Conservation (phyloP, 30 jellyfish, hydroid and myxozoan species). For the Aurelia sp. region DNA sequence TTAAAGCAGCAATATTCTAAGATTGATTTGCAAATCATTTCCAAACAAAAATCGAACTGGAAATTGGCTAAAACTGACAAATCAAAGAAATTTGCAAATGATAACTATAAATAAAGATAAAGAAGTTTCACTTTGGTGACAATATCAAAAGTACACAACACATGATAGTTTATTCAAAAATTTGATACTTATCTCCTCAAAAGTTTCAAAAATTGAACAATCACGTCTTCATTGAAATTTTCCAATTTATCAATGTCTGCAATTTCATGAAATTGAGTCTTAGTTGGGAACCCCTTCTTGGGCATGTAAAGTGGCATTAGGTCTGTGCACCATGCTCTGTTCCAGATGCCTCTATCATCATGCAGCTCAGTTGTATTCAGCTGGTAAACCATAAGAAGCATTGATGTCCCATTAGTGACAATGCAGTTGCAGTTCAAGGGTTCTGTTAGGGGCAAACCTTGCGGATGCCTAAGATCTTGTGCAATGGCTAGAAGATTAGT, state of each 20-base stretch:
- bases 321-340: slow-evolving; percentile 82
- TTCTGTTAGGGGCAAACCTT: slow-evolving; percentile 64
- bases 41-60: too few relatives aligned
- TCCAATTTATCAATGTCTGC: slow-evolving; percentile 30
- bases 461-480: slow-evolving; percentile 60
- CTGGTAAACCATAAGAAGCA: slow-evolving; percentile 78
- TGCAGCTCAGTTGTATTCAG: slow-evolving; percentile 73
- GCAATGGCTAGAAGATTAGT: slow-evolving; percentile 83
- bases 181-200: slow-evolving; percentile 35
- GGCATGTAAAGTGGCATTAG: slow-evolving; percentile 51
- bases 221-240: slow-evolving; percentile 48
- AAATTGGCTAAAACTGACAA: too few relatives aligned
- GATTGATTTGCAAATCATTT: too few relatives aligned
- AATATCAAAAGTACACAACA: too few relatives aligned
- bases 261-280: slow-evolving; percentile 52
- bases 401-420: slow-evolving; percentile 79
- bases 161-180: background rate
- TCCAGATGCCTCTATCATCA: slow-evolving; percentile 88
- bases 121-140: too few relatives aligned
- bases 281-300: slow-evolving; percentile 54
- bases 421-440: slow-evolving; percentile 85
- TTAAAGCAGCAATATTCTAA: too few relatives aligned
- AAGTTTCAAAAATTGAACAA: slow-evolving; percentile 36
- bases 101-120: too few relatives aligned
- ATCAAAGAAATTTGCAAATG: too few relatives aligned